phyloP scores from a whole-genome alignment of 2,113 vertebrate genomes.

The Heterocephalus glaber region DNA sequence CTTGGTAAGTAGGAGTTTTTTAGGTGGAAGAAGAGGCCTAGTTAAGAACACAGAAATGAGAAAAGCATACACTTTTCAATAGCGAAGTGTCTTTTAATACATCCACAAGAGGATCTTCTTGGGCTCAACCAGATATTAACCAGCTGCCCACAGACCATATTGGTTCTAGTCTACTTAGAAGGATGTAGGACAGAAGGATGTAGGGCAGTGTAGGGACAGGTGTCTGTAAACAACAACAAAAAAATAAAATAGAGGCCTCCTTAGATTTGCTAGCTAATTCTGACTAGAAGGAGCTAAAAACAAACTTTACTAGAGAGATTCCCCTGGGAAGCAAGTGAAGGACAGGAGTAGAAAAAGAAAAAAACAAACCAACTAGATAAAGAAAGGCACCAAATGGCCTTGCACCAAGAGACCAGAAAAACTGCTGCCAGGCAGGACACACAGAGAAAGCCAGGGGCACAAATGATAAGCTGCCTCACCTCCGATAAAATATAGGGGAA shows the following conservation, averaged over 20 bases:
- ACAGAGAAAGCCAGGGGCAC: neutral
- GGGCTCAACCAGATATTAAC: neutral
- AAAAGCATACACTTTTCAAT: constrained; percentile 11
- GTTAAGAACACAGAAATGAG: neutral
- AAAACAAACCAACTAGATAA: neutral
- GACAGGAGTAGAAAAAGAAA: neutral
- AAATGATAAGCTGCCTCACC: neutral
- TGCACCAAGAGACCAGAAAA: neutral
- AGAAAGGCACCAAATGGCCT: neutral
- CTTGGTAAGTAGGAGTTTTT: neutral
- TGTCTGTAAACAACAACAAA: neutral
- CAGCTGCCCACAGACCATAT: neutral
- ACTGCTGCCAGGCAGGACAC: neutral
- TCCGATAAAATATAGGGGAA: neutral
- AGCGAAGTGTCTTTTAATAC: neutral
- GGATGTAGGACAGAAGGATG: neutral
- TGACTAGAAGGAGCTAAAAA: no score
- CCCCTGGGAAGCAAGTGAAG: neutral
- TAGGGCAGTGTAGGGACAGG: neutral
- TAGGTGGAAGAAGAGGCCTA: neutral
- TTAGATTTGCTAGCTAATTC: neutral
- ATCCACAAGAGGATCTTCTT: neutral
- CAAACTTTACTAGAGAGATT: neutral
- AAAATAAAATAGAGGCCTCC: neutral
- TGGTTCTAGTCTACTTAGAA: neutral